Percentiles rank a stretch among this genome's conserved stretches.
phyloP scores from a whole-genome alignment of 2,888 invertebrate genomes.

The Erynnis tages region DNA sequence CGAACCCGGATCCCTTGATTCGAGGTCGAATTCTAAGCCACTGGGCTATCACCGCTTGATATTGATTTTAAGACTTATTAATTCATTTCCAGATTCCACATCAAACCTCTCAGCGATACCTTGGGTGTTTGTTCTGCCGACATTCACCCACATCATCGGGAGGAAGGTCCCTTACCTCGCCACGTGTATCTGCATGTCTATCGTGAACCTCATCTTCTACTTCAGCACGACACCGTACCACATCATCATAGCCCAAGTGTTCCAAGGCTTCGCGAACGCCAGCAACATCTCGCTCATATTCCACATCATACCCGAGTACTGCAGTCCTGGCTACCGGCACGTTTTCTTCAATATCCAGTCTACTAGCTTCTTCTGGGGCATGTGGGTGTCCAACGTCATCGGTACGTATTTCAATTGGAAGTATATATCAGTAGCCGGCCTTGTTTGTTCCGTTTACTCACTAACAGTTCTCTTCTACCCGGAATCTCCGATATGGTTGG shows the following conservation, averaged over 20 bases:
- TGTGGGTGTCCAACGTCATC: conserved; percentile 43
- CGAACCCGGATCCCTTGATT: neutral
- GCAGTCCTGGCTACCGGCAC: conserved; percentile 38
- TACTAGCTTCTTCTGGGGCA: conserved; percentile 40
- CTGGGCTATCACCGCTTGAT: neutral
- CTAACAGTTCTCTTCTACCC: neutral
- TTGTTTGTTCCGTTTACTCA: conserved; percentile 2
- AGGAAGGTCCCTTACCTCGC: conserved; percentile 40
- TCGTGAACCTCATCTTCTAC: conserved; percentile 36
- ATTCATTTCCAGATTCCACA: conserved; percentile 34
- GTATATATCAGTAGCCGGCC: conserved; percentile 40
- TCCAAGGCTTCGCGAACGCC: conserved; percentile 41
- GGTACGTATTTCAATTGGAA: conserved; percentile 35
- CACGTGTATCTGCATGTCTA: conserved; percentile 35
- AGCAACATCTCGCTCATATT: conserved; percentile 36
- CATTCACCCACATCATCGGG: conserved; percentile 37
- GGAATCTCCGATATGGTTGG: conserved; percentile 45
- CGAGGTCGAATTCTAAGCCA: neutral
- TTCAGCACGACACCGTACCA: conserved; percentile 38
- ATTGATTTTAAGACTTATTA: neutral
- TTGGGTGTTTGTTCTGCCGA: conserved; percentile 43
- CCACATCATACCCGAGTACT: conserved; percentile 39
- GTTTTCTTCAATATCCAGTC: conserved; percentile 40
- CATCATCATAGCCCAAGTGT: conserved; percentile 40
- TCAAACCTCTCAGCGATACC: conserved; percentile 43